A percentile compares a stretch with the other conserved stretches of the same genome.
phyloP scores from a whole-genome alignment of 2,113 vertebrate species.

The Sturnus vulgaris region DNA sequence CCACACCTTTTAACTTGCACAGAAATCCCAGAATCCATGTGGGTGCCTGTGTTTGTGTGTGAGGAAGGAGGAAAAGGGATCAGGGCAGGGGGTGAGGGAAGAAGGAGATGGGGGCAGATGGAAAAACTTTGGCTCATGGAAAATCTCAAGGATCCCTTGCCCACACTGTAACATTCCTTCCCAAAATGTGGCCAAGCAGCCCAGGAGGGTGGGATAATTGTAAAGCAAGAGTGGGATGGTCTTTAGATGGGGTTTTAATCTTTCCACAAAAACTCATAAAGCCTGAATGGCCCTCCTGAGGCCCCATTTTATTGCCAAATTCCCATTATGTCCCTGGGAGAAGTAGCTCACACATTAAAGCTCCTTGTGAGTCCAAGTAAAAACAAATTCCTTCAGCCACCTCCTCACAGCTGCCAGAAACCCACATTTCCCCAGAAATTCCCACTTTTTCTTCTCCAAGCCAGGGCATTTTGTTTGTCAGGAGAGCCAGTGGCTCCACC shows the following conservation, averaged over 20 bases:
- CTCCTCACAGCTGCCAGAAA: not conserved
- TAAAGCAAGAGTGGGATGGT: not conserved
- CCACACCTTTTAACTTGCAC: not conserved
- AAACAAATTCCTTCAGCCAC: slow-evolving; percentile 3
- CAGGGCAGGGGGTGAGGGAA: not conserved
- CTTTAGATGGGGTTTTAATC: slow-evolving; percentile 31
- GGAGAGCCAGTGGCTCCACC: not conserved
- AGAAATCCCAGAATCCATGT: not conserved
- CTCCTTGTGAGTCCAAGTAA: not conserved
- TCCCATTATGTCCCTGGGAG: slow-evolving; percentile 10
- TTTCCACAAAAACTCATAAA: slow-evolving; percentile 33
- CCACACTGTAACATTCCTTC: not conserved
- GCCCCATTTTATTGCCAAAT: slow-evolving; percentile 2
- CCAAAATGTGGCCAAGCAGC: not conserved
- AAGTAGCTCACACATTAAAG: not conserved
- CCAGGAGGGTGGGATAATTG: not conserved
- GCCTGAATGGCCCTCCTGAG: slow-evolving; percentile 22
- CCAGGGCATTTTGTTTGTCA: not conserved
- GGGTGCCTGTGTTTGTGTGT: not conserved
- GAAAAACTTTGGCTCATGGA: not conserved
- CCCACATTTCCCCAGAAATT: not conserved
- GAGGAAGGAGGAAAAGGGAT: not conserved
- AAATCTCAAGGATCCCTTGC: not conserved
- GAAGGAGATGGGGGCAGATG: not conserved
- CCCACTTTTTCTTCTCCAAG: not conserved